Evolutionary conservation across 2,888 invertebrate genomes (phyloP).

Genomic region (Conchocele bisecta): DNA sequence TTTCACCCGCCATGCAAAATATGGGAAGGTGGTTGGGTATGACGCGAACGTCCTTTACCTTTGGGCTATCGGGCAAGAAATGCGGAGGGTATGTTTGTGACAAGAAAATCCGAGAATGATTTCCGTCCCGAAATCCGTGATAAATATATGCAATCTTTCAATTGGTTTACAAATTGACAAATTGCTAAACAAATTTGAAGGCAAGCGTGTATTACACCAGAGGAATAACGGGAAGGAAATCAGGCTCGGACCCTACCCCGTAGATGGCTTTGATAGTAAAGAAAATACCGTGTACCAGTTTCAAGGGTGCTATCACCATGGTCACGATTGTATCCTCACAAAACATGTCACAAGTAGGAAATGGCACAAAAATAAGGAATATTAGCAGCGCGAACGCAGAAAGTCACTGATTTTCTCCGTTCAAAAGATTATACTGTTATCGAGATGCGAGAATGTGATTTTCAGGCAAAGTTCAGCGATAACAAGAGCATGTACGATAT

Average conservation of each 20-base stretch:
- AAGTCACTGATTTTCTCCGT: neutral
- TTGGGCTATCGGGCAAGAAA: constrained; percentile 28
- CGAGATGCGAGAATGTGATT: constrained; percentile 42
- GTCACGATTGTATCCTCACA: constrained; percentile 27
- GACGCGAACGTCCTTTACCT: constrained; percentile 45
- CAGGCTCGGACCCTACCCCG: constrained; percentile 17
- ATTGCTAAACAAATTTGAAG: constrained; percentile 15
- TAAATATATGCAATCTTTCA: constrained; percentile 4
- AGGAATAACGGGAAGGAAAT: constrained; percentile 3
- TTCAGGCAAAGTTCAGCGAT: neutral
- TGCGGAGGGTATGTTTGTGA: constrained; percentile 32
- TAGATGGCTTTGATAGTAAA: constrained; percentile 14
- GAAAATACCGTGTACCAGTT: constrained; percentile 20
- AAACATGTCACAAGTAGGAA: constrained; percentile 23
- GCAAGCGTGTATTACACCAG: neutral
- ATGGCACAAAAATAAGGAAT: constrained; percentile 15
- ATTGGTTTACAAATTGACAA: constrained; percentile 45
- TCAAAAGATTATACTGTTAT: constrained; percentile 26
- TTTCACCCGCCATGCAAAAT: constrained; percentile 24
- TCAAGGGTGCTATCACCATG: constrained; percentile 40
- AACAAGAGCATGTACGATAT: neutral
- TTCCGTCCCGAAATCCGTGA: constrained; percentile 12
- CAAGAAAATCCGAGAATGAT: constrained; percentile 18
- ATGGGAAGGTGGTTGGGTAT: constrained; percentile 31
- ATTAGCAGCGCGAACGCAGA: constrained; percentile 3